phyloP scores from a whole-genome alignment of 2,797 vertebrate genomes.

The Tympanoctomys barrerae region DNA sequence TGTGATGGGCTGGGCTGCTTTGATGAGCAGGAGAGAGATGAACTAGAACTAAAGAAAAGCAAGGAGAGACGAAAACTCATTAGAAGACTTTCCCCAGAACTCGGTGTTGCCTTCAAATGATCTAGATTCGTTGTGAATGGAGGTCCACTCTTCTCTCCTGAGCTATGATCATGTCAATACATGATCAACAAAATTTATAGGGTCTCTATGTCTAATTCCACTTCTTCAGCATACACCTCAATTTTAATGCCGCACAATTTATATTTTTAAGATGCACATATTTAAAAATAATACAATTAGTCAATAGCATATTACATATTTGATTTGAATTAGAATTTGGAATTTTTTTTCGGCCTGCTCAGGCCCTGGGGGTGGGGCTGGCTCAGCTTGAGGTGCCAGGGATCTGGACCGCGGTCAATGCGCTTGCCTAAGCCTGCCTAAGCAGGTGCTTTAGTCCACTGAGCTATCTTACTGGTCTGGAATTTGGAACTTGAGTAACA shows the following conservation, averaged over 20 bases:
- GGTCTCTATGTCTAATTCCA: background rate
- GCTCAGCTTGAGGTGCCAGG: no score
- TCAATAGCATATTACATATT: background rate
- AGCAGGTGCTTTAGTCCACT: no score
- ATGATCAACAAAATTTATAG: background rate
- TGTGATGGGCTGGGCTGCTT: background rate
- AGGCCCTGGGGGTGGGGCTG: no score
- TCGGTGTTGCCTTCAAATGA: background rate
- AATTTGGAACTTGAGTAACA: background rate
- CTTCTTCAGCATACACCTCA: background rate
- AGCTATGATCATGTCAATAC: background rate
- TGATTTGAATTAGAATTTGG: background rate
- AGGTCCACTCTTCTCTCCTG: background rate
- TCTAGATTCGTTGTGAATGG: background rate
- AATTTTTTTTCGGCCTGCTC: background rate
- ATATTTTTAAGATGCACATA: background rate
- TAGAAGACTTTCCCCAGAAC: background rate
- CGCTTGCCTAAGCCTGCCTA: no score
- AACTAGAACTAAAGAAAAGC: background rate
- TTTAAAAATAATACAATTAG: background rate
- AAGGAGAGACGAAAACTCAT: background rate
- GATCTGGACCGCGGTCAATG: no score
- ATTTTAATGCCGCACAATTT: background rate
- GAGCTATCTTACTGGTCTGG: background rate
- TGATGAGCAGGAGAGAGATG: background rate